Evolutionary conservation across 1,140 invertebrate species (phyloP), one percentile per base, ranked within the genome.

Genomic region (Cyclargus thomasi): DNA sequence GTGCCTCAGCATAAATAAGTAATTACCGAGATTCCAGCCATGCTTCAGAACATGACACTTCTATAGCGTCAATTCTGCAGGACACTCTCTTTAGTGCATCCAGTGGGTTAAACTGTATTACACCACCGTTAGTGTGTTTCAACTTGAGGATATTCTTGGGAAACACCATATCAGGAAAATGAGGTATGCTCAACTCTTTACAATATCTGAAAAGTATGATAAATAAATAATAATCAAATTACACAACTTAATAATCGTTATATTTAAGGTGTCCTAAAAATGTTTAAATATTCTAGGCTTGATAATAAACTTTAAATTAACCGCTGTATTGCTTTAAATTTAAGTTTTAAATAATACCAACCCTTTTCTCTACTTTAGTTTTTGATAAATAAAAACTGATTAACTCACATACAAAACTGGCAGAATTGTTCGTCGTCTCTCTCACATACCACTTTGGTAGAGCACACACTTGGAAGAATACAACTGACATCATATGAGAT

Each of bases 101-200:
- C 18, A 99, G 91, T 8, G 97, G 95, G 85, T 95, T 97, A 81
- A 99, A 99, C 80, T 96, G 93, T 59, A 99, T 92, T 14, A 91
- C 83, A 69, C 94, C 93, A 62, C 96, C 96, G 81, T 90, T 91
- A 67, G 92, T 90, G 81, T 97, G 95, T 63, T 90, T 88, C 2
- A 98, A 78, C 53, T 85, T 89, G 11, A 99, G 90, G 71, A 94
- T 88, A 81, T 98, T 99, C 75, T 96, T 96, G 20, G 97, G 96
- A 93, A 99, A 99, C 17, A 99, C 96, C 98, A 99, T 99, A 82
- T 99, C 98, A 17, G 98, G 98, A 73, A 99, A 92, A 84, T 98
- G 97, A 47, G 97, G 97, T 73, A 99, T 91, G 71, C 93, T 91
- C 62, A 99, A 86, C 20, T 94, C 92, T 69, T 92, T 92, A 71